These are phyloP conservation scores for Felis catus DNA, from an alignment of 2,113 vertebrate genomes.

Conservation along the genomic window F.catus_Fca126_mat1.0 CM031426.1:38636501-38637000, in stretches of 20 bases:
- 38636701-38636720: conserved; percentile 81
- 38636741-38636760: conserved; percentile 70
- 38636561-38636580: conserved; percentile 85
- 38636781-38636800: conserved; percentile 33
- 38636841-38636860: background rate
- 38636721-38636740: conserved; percentile 78
- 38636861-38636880: background rate
- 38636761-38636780: conserved; percentile 59
- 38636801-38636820: background rate
- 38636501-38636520: conserved; percentile 85
- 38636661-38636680: conserved; percentile 85
- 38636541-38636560: conserved; percentile 87
- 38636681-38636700: conserved; percentile 70
- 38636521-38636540: conserved; percentile 84
- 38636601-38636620: conserved; percentile 86
- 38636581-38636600: conserved; percentile 77
- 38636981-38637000: background rate
- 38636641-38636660: conserved; percentile 83
- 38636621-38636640: conserved; percentile 81
- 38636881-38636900: background rate
- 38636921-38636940: background rate
- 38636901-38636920: background rate
- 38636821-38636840: background rate
- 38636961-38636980: background rate
- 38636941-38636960: background rate